A percentile compares a stretch with the other conserved stretches of the same genome.
Conservation (phyloP, 2,888 invertebrate species). For the Galerucella calmariensis region DNA sequence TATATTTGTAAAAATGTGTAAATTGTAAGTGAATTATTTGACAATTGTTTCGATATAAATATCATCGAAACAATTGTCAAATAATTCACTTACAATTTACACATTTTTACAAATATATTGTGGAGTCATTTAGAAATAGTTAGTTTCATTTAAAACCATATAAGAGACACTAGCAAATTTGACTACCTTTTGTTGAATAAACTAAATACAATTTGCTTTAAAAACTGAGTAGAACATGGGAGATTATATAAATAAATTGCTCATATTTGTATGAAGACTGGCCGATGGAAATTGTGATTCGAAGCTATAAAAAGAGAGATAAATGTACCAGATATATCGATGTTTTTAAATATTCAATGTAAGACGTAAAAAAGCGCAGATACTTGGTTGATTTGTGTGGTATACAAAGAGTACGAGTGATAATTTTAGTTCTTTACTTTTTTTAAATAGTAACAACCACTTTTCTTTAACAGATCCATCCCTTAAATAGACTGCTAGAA, state of each 20-base stretch:
- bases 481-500: neutral
- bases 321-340: slow-evolving; percentile 27
- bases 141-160: no score
- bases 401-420: slow-evolving; percentile 25
- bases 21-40: no score
- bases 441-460: slow-evolving; percentile 8
- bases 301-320: slow-evolving; percentile 21
- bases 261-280: slow-evolving; percentile 9
- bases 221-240: no score
- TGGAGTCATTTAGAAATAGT: no score
- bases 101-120: no score
- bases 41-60: no score
- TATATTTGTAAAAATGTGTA: no score
- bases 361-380: slow-evolving; percentile 22
- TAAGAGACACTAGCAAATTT: no score
- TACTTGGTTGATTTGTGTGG: slow-evolving; percentile 23
- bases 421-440: slow-evolving; percentile 31
- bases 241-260: neutral
- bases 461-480: neutral
- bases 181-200: no score
- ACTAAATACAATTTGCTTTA: no score
- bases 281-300: slow-evolving; percentile 36
- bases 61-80: no score
- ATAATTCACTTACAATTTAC: no score
- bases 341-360: slow-evolving; percentile 30